phyloP scores from a whole-genome alignment of 1,140 invertebrate species.

The Leptinotarsa undecemlineata region DNA sequence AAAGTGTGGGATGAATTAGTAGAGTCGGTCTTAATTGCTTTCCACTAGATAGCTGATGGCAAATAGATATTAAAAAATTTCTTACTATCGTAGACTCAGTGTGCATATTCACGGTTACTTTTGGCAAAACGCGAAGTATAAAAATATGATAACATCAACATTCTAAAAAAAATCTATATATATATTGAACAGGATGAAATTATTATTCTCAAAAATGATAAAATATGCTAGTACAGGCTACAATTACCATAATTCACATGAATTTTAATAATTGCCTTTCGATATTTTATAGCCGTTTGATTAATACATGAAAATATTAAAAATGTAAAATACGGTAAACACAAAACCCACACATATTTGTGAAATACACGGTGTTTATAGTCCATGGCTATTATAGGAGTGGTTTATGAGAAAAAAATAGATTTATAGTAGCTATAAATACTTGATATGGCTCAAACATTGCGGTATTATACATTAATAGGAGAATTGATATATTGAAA shows the following conservation, averaged over 20 bases:
- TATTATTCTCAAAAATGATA: neutral
- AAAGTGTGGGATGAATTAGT: too few species aligned
- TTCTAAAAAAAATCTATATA: too few species aligned
- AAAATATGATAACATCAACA: too few species aligned
- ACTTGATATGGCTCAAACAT: constrained; percentile 2
- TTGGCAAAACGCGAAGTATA: too few species aligned
- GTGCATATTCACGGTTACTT: too few species aligned
- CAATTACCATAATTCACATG: neutral
- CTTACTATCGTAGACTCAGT: too few species aligned
- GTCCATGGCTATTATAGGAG: neutral
- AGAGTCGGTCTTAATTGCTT: too few species aligned
- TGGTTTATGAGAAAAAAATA: constrained; percentile 9
- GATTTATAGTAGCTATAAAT: constrained; percentile 16
- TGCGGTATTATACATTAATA: neutral
- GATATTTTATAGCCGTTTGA: constrained; percentile 9
- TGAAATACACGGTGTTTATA: constrained; percentile 2
- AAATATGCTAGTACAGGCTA: neutral
- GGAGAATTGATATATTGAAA: neutral
- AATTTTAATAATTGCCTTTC: constrained; percentile 9
- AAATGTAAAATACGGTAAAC: constrained; percentile 1
- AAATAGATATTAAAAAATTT: too few species aligned
- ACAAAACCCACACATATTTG: constrained; percentile 14
- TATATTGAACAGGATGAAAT: too few species aligned
- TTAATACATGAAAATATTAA: constrained; percentile 7
- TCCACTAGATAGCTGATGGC: too few species aligned